Conservation (phyloP, 2,888 invertebrate species). For the Athrips mouffetella region DNA sequence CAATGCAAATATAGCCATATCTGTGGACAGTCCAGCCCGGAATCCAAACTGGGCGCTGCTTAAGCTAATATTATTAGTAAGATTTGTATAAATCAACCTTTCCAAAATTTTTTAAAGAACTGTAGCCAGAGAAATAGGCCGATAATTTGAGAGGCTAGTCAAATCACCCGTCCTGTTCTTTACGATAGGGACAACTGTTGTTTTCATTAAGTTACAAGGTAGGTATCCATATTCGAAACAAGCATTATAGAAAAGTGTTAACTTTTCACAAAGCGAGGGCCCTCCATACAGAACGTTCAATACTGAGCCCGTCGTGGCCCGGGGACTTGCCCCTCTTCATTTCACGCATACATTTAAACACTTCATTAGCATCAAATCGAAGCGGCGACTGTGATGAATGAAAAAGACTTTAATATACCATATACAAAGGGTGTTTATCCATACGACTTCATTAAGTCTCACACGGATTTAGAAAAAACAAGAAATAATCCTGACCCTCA, state of each 20-base stretch:
- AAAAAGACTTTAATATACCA: slow-evolving; percentile 17
- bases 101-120: not conserved
- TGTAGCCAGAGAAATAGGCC: not conserved
- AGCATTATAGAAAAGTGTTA: too few relatives aligned
- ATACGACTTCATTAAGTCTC: slow-evolving; percentile 26
- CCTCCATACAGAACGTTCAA: too few relatives aligned
- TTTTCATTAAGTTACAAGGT: too few relatives aligned
- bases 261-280: too few relatives aligned
- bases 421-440: slow-evolving; percentile 28
- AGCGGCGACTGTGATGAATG: too few relatives aligned
- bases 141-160: not conserved
- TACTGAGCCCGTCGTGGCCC: too few relatives aligned
- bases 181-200: too few relatives aligned
- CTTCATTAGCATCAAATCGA: too few relatives aligned
- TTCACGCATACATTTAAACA: too few relatives aligned
- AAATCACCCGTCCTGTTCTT: not conserved
- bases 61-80: not conserved
- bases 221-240: too few relatives aligned
- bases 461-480: slow-evolving; percentile 18
- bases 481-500: too few relatives aligned
- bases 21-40: not conserved
- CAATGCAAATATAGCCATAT: not conserved
- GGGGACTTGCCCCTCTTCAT: too few relatives aligned
- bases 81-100: not conserved
- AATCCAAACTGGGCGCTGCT: not conserved